Evolutionary conservation across 2,797 vertebrate genomes (phyloP).

Genomic region (Esox lucius): DNA sequence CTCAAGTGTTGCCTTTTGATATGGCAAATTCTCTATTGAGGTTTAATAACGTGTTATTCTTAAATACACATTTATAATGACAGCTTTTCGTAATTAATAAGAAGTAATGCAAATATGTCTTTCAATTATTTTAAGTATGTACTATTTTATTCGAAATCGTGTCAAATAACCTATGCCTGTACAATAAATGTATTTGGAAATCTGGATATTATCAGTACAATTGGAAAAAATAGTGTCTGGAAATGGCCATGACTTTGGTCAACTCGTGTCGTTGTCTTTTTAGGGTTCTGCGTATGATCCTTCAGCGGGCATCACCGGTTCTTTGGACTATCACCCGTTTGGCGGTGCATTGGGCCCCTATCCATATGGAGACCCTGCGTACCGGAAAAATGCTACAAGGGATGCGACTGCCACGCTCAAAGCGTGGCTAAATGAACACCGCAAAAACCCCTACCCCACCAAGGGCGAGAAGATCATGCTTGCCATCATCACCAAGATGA

Average conservation of each 20-base stretch:
- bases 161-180: not conserved
- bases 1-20: not conserved
- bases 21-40: not conserved
- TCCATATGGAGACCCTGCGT: slow-evolving; percentile 87
- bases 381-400: slow-evolving; percentile 91
- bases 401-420: slow-evolving; percentile 90
- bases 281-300: slow-evolving; percentile 85
- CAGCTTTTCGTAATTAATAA: not conserved
- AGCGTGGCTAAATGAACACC: slow-evolving; percentile 84
- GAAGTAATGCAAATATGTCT: not conserved
- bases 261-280: slow-evolving; percentile 14
- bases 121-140: not conserved
- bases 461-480: slow-evolving; percentile 86
- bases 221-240: not conserved
- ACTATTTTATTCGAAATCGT: not conserved
- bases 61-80: not conserved
- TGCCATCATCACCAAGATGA: slow-evolving; percentile 85
- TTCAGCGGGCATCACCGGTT: slow-evolving; percentile 81
- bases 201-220: not conserved
- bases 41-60: not conserved
- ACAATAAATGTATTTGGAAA: not conserved
- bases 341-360: slow-evolving; percentile 85
- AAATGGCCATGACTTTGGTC: no score
- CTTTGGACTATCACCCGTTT: slow-evolving; percentile 89
- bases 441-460: slow-evolving; percentile 83